phyloP scores from a whole-genome alignment of 2,797 vertebrate species.

The Scyliorhinus canicula region DNA sequence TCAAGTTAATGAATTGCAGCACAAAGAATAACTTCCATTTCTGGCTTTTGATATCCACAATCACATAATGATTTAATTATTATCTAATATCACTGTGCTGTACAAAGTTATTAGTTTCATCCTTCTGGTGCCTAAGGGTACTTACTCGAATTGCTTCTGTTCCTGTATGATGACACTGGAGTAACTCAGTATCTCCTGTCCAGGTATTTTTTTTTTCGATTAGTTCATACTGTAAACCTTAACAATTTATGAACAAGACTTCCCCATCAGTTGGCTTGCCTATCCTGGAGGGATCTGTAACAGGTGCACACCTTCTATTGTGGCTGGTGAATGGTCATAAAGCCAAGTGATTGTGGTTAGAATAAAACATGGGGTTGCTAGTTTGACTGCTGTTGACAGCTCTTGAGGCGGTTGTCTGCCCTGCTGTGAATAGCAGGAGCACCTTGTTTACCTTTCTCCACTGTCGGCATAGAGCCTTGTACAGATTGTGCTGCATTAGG shows the following conservation, averaged over 20 bases:
- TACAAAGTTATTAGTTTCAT: background rate
- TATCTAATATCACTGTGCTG: background rate
- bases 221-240: background rate
- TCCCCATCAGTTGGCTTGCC: background rate
- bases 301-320: background rate
- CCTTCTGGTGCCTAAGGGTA: background rate
- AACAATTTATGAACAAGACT: background rate
- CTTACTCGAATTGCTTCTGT: background rate
- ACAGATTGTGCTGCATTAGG: background rate
- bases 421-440: background rate
- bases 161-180: background rate
- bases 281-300: background rate
- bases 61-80: background rate
- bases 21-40: background rate
- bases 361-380: background rate
- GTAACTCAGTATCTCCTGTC: background rate
- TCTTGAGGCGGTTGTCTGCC: background rate
- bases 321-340: background rate
- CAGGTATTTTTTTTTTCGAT: background rate
- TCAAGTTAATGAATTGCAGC: background rate
- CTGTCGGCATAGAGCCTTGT: background rate
- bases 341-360: background rate
- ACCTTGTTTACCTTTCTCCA: background rate
- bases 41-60: background rate
- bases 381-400: background rate